Evolutionary conservation across 2,888 invertebrate species (phyloP).

Genomic region (Cancer borealis): DNA sequence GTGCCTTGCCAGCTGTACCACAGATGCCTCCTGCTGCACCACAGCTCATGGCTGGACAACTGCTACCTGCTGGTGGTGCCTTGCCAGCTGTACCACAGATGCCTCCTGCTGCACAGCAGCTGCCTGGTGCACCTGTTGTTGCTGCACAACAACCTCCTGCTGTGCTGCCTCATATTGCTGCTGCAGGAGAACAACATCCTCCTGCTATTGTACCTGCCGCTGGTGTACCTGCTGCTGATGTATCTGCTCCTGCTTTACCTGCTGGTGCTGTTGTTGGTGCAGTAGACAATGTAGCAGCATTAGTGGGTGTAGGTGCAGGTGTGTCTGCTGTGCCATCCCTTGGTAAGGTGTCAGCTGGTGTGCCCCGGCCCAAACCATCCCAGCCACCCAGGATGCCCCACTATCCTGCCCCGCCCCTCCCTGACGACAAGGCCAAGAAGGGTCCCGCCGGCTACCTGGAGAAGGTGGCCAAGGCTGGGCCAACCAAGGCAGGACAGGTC

Average conservation of each 20-base stretch:
- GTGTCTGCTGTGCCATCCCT: no score
- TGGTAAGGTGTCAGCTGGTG: background rate
- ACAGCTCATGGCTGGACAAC: no score
- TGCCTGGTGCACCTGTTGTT: background rate
- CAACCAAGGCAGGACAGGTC: background rate
- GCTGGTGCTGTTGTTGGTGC: no score
- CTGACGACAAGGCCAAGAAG: background rate
- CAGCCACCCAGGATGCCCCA: background rate
- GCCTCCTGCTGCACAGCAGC: no score
- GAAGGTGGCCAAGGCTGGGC: background rate
- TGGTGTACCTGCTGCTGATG: background rate
- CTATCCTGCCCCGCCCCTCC: background rate
- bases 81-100: no score
- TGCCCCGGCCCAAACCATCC: background rate
- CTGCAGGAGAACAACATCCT: no score
- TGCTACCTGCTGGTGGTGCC: no score
- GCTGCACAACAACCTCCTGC: background rate
- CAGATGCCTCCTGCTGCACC: no score
- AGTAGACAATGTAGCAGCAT: no score
- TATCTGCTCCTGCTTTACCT: background rate
- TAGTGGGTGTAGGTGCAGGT: no score
- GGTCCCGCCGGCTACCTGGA: background rate
- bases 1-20: no score
- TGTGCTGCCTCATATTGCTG: background rate
- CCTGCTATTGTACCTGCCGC: conserved; percentile 25